Conservation (phyloP, 1,140 invertebrate genomes). For the Ips typographus region DNA sequence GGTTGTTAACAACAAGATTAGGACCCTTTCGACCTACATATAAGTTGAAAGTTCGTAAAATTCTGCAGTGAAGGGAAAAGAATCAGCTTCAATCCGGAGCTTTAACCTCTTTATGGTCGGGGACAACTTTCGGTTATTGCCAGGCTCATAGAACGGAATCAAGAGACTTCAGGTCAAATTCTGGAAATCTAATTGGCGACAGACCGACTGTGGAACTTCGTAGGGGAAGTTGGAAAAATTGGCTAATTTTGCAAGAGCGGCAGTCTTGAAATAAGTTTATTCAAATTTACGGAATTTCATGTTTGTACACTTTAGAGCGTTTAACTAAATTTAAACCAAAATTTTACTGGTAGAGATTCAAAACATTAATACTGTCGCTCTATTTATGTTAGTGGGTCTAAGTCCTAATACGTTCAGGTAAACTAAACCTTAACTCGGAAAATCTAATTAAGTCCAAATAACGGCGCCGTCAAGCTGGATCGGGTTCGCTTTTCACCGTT, state of each 20-base stretch:
- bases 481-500: too few species aligned
- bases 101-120: conserved; percentile 21
- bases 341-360: too few species aligned
- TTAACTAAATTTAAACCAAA: too few species aligned
- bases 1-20: conserved; percentile 18
- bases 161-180: conserved; percentile 17
- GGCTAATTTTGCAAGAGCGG: background rate
- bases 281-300: too few species aligned
- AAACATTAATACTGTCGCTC: too few species aligned
- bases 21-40: conserved; percentile 11
- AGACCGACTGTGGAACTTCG: background rate
- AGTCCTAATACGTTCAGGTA: too few species aligned
- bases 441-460: too few species aligned
- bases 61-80: conserved; percentile 20
- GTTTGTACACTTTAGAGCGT: too few species aligned
- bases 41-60: conserved; percentile 22
- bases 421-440: too few species aligned
- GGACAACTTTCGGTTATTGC: conserved; percentile 20
- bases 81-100: conserved; percentile 12
- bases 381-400: too few species aligned
- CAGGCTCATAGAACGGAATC: conserved; percentile 3
- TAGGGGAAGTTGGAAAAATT: background rate
- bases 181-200: conserved; percentile 14
- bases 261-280: too few species aligned
- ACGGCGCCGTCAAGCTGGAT: too few species aligned